Percentiles rank a stretch among this genome's conserved stretches.
Conservation (phyloP, 2,888 invertebrate genomes). For the Hanleya hanleyi region DNA sequence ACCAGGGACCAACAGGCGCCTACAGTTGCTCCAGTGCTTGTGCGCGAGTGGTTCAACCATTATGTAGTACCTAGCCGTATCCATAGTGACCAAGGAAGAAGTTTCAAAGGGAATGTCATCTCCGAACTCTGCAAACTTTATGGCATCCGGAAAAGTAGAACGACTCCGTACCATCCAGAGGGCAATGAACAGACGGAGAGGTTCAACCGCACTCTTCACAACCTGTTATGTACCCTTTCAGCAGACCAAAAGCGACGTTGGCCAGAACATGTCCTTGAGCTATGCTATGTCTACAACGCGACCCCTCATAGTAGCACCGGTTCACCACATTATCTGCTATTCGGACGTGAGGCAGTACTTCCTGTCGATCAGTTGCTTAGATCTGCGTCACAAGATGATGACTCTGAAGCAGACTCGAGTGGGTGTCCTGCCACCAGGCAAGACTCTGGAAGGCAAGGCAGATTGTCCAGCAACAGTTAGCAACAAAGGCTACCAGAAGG, state of each 20-base stretch:
- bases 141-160: too few relatives aligned
- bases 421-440: neutral
- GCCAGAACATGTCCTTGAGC: slow-evolving; percentile 15
- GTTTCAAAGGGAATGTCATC: too few relatives aligned
- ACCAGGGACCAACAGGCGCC: slow-evolving; percentile 20
- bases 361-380: neutral
- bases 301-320: neutral
- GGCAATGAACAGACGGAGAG: slow-evolving; percentile 22
- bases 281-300: slow-evolving; percentile 4
- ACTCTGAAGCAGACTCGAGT: neutral
- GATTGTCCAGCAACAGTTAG: neutral
- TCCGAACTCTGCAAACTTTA: too few relatives aligned
- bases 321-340: slow-evolving; percentile 12
- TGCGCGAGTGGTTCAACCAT: too few relatives aligned
- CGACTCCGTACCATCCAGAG: slow-evolving; percentile 29
- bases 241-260: slow-evolving; percentile 18
- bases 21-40: slow-evolving; percentile 15
- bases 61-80: too few relatives aligned
- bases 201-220: slow-evolving; percentile 26
- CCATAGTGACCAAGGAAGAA: too few relatives aligned
- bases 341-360: neutral
- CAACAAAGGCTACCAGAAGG: neutral
- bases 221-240: slow-evolving; percentile 16
- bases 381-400: neutral
- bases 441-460: neutral